Base-by-base conservation (phyloP, 2,888 invertebrate species). In the Onchidella celtica region DNA sequence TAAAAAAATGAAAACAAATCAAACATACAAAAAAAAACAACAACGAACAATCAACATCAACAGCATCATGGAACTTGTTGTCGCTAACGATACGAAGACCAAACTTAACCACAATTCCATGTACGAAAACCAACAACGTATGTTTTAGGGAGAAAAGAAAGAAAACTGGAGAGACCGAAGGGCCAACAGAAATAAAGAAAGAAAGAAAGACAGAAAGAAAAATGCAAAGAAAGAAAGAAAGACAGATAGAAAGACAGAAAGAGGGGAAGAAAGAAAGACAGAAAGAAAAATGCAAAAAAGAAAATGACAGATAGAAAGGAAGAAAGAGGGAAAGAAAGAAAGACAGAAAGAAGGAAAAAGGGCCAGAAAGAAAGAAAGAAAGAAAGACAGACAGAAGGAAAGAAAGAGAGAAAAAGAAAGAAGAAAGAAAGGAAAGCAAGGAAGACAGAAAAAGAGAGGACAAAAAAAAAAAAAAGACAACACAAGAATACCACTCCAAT, bases 361-460 rank as follows among this genome's bases (percentile, higher is more conserved):
- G 36, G 27, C 36, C 17, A n/a, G 38, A 24, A 34, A 36, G 36
- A 68, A 21, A 68, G 36, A 21, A 34, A 68, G 68, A 36, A 68
- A 21, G 27, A 68, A 21, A 38, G n/a, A 36, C 17, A 68, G 36
- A 68, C 9, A n/a, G 27, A 36, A 24, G 24, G n/a, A 36, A 24
- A 68, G 68, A 68, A 34, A 36, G 36, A 68, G 9, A 47, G 6
- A 17, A 47, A 6, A 17, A 17, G 6, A 47, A 47, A 17, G 17
- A 17, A 17, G 17, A 47, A 17, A 11, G 6, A 47, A 17, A 47
- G n/a, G n/a, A n/a, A n/a, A n/a, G n/a, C n/a, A n/a, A n/a, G n/a
- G 65, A 65, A 65, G 65, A 65, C 17, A 27, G 29, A 65, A 29
- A 65, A 65, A 27, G 29, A 65, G 65, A 65, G 29, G 65, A 65